Percentiles rank a stretch among this genome's conserved stretches.
Conservation (phyloP, 2,888 invertebrate genomes). For the Ectobius pallidus region DNA sequence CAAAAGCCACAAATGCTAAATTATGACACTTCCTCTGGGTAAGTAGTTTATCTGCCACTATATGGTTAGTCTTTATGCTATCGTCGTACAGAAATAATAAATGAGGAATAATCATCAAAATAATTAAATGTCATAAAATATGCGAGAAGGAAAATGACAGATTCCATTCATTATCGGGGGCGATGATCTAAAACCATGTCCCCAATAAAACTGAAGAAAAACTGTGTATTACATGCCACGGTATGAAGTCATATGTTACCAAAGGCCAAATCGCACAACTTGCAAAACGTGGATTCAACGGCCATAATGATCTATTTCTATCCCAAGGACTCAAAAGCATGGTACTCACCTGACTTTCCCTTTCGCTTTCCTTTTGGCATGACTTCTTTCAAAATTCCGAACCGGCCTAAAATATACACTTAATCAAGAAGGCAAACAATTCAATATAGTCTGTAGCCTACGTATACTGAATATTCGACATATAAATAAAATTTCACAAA, state of each 20-base stretch:
- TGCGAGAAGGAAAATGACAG: no score
- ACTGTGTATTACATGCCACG: no score
- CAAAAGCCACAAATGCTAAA: no score
- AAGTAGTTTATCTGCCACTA: no score
- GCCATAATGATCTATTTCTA: constrained; percentile 19
- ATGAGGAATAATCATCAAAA: no score
- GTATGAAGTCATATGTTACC: constrained; percentile 36
- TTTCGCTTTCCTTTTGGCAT: constrained; percentile 82
- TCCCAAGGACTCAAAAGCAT: constrained; percentile 47
- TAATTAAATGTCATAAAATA: no score
- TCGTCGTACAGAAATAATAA: no score
- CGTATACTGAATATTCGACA: constrained; percentile 73
- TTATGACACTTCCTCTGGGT: no score
- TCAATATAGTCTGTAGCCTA: constrained; percentile 73
- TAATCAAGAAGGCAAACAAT: constrained; percentile 83
- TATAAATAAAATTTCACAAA: constrained; percentile 70
- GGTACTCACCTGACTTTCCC: constrained; percentile 71
- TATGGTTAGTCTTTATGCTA: no score
- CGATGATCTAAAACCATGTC: no score
- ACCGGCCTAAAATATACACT: constrained; percentile 64
- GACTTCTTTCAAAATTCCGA: constrained; percentile 57
- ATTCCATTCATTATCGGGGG: no score
- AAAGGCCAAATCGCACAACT: background rate
- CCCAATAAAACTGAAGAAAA: no score
- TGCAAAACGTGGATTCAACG: constrained; percentile 14